Evolutionary conservation across 37 sponge, comb jelly and placozoan genomes (phyloP).

Genomic region (Crambe crambe): DNA sequence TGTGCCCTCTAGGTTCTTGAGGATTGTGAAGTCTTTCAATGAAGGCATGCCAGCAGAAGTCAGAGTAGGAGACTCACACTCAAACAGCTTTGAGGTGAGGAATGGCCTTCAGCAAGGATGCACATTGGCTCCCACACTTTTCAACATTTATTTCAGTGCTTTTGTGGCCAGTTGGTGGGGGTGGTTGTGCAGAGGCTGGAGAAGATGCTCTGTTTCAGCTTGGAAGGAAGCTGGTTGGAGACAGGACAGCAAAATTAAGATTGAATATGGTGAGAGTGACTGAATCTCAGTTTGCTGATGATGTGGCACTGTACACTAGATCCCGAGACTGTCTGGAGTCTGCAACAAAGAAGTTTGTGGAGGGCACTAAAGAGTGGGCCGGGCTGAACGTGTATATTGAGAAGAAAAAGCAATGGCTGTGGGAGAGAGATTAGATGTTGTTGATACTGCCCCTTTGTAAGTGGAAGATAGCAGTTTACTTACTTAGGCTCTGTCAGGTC

Average conservation of each 20-base stretch:
- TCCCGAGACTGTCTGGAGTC: not conserved
- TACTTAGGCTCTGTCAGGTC: too few species aligned
- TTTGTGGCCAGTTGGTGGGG: not conserved
- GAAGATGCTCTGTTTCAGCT: conserved; percentile 3
- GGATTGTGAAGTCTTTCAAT: not conserved
- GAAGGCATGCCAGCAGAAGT: not conserved
- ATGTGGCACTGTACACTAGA: not conserved
- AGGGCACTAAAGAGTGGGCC: too few species aligned
- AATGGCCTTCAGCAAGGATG: conserved; percentile 2
- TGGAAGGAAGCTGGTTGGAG: conserved; percentile 31
- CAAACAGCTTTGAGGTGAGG: not conserved
- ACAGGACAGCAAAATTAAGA: conserved; percentile 16
- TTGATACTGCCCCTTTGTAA: too few species aligned
- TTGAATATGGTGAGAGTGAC: conserved; percentile 4
- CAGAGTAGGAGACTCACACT: not conserved
- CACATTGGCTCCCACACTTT: not conserved
- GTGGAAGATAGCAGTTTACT: too few species aligned
- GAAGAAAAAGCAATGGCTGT: too few species aligned
- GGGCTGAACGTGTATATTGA: too few species aligned
- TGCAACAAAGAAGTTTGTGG: not conserved
- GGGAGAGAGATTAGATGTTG: too few species aligned
- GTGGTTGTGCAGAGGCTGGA: not conserved
- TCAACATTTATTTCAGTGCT: not conserved
- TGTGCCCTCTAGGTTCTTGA: not conserved
- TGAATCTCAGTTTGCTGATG: conserved; percentile 36